Conservation (phyloP, 2,113 vertebrate species). For the Oxyruncus cristatus region DNA sequence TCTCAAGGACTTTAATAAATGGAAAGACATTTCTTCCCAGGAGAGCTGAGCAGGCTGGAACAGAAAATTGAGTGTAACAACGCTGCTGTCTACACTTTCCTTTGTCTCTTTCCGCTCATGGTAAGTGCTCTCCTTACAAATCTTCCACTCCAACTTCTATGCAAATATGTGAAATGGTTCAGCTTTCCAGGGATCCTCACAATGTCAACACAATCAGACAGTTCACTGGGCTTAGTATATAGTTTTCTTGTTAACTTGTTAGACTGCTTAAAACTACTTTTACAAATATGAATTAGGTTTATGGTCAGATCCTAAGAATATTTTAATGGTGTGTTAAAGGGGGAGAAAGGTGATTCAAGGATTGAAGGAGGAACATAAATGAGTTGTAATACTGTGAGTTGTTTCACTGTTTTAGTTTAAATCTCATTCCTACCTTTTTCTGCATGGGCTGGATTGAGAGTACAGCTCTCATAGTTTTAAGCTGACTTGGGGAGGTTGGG, state of each 20-base stretch:
- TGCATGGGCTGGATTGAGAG: neutral
- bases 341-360: neutral
- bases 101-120: neutral
- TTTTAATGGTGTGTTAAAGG: neutral
- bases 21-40: constrained; percentile 7
- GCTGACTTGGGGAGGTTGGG: neutral
- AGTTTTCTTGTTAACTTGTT: neutral
- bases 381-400: neutral
- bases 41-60: neutral
- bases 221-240: neutral
- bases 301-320: neutral
- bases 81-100: neutral
- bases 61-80: neutral
- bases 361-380: neutral
- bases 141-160: neutral
- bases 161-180: neutral
- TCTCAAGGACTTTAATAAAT: constrained; percentile 28
- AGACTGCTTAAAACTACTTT: neutral
- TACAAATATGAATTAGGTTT: neutral
- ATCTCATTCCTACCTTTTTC: neutral
- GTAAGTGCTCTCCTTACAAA: neutral
- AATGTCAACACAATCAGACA: neutral
- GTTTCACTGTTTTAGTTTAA: neutral
- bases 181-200: neutral
- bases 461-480: neutral